A percentile compares a stretch with the other conserved stretches of the same genome.
Conservation (phyloP, 2,113 vertebrate genomes). For the Mus spicilegus region DNA sequence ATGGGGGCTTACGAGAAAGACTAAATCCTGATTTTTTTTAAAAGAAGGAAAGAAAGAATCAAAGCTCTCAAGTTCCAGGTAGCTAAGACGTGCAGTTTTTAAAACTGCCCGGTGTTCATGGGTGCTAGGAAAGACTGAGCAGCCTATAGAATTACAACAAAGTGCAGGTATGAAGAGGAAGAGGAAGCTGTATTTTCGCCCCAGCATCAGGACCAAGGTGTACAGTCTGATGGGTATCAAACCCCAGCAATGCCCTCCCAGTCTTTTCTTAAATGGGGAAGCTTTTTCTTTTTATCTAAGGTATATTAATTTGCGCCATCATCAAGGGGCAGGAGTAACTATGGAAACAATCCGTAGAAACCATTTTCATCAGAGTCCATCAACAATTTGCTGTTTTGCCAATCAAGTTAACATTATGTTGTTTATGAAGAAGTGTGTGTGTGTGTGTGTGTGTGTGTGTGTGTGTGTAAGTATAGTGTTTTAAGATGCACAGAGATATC, state of each 20-base stretch:
- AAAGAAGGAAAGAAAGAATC: neutral
- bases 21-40: neutral
- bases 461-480: neutral
- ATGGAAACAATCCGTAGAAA: constrained; percentile 23
- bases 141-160: neutral
- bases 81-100: neutral
- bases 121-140: neutral
- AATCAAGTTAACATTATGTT: neutral
- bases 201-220: neutral
- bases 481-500: neutral
- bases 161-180: neutral
- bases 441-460: neutral
- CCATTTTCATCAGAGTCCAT: neutral
- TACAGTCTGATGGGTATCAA: neutral
- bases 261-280: neutral
- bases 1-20: neutral
- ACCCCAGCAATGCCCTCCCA: neutral
- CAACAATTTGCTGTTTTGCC: neutral
- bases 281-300: neutral
- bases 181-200: neutral
- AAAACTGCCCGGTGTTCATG: neutral
- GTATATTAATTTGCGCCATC: constrained; percentile 52
- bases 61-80: neutral
- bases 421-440: neutral
- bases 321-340: constrained; percentile 33